These are phyloP conservation scores for Zhengitettix transpicula DNA, from an alignment of 2,888 invertebrate genomes.

Conservation along the genomic window DNA sequence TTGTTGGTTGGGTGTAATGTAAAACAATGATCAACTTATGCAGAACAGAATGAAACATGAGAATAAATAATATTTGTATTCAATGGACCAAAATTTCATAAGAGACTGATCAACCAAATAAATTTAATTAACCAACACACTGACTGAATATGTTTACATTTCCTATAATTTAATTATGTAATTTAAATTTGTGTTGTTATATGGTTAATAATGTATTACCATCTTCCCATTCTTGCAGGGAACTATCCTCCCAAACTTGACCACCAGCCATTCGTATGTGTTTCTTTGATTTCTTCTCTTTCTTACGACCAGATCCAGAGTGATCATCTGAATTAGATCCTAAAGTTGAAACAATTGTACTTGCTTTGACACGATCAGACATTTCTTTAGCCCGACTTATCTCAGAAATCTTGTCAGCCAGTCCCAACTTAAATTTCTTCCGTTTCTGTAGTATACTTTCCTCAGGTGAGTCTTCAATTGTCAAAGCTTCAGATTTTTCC, in stretches of 20 bases:
- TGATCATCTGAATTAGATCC: conserved; percentile 1
- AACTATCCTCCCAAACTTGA: conserved; percentile 89
- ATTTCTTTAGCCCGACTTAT: conserved; percentile 16
- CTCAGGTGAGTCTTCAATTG: neutral
- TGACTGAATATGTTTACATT: no score
- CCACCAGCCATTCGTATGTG: conserved; percentile 86
- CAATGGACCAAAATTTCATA: no score
- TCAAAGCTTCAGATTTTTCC: neutral
- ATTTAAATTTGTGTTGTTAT: no score
- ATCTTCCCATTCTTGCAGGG: conserved; percentile 89
- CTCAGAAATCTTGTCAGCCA: neutral
- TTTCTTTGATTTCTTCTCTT: conserved; percentile 46
- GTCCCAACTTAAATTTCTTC: neutral
- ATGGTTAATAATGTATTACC: conserved; percentile 25
- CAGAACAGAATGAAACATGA: no score
- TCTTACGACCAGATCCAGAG: conserved; percentile 21
- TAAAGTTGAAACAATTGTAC: conserved; percentile 11
- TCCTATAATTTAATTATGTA: no score
- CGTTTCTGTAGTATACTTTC: neutral
- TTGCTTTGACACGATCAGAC: conserved; percentile 27
- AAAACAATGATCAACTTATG: no score
- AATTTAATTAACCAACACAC: no score
- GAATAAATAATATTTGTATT: no score
- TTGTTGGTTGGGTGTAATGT: no score
- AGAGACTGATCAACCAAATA: no score